These are phyloP conservation scores for Engraulis encrasicolus DNA, from an alignment of 2,113 vertebrate genomes.

Conservation along the genomic window DNA sequence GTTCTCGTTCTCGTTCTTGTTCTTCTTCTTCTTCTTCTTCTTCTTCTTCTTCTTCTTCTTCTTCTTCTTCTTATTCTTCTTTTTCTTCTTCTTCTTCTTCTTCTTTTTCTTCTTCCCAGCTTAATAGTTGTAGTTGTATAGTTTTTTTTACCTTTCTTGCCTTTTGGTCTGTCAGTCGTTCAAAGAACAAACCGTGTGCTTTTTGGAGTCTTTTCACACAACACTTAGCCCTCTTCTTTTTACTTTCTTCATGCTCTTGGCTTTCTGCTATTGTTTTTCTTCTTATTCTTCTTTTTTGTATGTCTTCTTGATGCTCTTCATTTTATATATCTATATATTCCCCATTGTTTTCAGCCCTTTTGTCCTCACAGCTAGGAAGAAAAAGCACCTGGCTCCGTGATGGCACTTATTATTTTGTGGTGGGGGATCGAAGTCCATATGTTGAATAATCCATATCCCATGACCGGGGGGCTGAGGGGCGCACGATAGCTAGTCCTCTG, in stretches of 20 bases:
- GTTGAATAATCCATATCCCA: constrained; percentile 37
- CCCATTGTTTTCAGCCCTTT: no score
- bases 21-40: background rate
- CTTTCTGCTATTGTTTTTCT: no score
- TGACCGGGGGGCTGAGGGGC: constrained; percentile 18
- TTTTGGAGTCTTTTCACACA: no score
- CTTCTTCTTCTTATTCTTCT: background rate
- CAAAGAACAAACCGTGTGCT: no score
- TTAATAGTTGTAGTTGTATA: no score
- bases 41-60: background rate
- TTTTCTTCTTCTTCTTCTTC: background rate
- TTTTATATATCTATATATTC: no score
- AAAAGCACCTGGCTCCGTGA: background rate
- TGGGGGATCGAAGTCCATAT: constrained; percentile 45
- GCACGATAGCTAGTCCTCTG: constrained; percentile 49
- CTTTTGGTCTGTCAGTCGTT: no score
- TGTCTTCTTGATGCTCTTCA: no score
- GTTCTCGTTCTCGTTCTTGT: background rate
- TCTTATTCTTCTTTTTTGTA: background rate
- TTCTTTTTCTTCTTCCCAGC: background rate
- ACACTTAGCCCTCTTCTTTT: no score
- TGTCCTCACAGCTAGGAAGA: background rate
- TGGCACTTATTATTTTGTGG: background rate
- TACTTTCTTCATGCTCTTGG: no score
- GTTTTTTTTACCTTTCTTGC: no score